Evolutionary conservation across 2,113 vertebrate species (phyloP).

Genomic region (Cisticola juncidis): DNA sequence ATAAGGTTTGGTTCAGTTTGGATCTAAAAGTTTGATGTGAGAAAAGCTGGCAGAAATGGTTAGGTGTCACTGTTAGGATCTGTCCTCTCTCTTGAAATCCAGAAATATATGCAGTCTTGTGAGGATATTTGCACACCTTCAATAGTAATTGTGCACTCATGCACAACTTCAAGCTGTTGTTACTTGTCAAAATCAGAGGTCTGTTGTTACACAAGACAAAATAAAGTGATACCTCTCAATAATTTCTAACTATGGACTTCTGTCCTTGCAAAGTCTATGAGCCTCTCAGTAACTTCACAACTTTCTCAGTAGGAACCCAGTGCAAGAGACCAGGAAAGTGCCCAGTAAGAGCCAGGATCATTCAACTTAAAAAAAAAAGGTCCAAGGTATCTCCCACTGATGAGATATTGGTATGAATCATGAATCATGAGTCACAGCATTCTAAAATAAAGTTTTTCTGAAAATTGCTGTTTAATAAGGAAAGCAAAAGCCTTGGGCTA

Average conservation of each 20-base stretch:
- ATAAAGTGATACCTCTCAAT: not conserved
- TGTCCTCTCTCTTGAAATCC: not conserved
- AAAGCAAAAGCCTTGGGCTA: not conserved
- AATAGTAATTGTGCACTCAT: not conserved
- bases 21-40: not conserved
- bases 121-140: not conserved
- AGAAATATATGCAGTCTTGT: not conserved
- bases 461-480: not conserved
- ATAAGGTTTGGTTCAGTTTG: not conserved
- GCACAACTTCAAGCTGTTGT: not conserved
- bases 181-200: not conserved
- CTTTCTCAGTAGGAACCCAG: not conserved
- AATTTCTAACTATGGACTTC: not conserved
- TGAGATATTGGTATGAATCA: too few species aligned
- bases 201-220: not conserved
- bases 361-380: not conserved
- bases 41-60: not conserved
- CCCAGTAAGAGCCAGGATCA: not conserved
- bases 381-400: not conserved
- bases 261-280: not conserved
- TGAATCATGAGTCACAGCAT: not conserved
- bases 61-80: not conserved
- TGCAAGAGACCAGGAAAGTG: not conserved
- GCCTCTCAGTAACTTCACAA: not conserved
- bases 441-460: not conserved